Evolutionary conservation across 2,888 invertebrate species (phyloP).

Genomic region (Acrocera orbiculus): DNA sequence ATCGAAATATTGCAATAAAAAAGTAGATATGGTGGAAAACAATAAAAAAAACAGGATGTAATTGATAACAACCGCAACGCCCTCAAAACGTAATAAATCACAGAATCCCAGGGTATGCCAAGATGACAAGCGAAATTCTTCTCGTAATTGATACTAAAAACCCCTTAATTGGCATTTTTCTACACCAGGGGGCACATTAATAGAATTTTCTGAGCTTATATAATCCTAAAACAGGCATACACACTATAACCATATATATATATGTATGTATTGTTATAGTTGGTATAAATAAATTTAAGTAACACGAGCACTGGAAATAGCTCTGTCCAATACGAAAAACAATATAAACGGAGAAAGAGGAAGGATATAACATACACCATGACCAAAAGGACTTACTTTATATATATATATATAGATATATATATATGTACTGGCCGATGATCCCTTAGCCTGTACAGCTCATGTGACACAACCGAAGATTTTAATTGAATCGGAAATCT

Average conservation of each 20-base stretch:
- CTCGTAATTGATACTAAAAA: conserved; percentile 33
- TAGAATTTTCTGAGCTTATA: not conserved
- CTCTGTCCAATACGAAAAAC: too few relatives aligned
- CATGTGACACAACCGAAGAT: not conserved
- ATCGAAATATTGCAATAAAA: too few relatives aligned
- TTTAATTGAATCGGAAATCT: not conserved
- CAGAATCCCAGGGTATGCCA: conserved; percentile 7
- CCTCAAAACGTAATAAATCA: conserved; percentile 11
- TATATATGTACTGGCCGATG: too few relatives aligned
- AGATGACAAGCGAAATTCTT: conserved; percentile 19
- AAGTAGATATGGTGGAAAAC: too few relatives aligned
- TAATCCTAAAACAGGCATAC: not conserved
- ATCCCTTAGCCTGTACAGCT: not conserved
- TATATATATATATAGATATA: too few relatives aligned
- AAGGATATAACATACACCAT: too few relatives aligned
- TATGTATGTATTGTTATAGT: too few relatives aligned
- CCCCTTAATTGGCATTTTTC: conserved; percentile 25
- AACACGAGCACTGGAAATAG: too few relatives aligned
- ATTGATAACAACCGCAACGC: not conserved
- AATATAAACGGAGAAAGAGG: too few relatives aligned
- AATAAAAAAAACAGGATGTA: not conserved
- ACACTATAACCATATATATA: too few relatives aligned
- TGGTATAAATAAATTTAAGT: too few relatives aligned
- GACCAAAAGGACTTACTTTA: too few relatives aligned
- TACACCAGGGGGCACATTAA: not conserved